Evolutionary conservation across 2,797 vertebrate species (phyloP), one percentile per base, ranked within the genome.

Genomic region (Astyanax mexicanus): DNA sequence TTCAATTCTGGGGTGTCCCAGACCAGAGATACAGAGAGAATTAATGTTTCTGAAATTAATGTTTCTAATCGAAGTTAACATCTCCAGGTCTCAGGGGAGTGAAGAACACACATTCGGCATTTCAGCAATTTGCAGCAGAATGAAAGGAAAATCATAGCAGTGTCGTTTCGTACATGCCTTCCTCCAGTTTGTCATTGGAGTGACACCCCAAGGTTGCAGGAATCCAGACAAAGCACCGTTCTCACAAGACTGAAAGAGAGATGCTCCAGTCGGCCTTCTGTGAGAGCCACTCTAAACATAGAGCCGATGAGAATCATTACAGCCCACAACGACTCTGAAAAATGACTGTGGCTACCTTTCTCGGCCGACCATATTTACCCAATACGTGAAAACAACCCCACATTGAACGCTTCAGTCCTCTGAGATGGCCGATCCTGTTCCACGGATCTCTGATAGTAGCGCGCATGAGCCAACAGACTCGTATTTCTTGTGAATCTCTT

Each of bases 271-370:
- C 45, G 72, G 62, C 47, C 54, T 54, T 55, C 32, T 27, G 32
- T 67, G 77, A 82, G 77, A 80, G 44, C 47, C 4, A 1, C 51
- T 77, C 74, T 61, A 83, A 80, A 80, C 74, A 77, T 61, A 82
- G 77, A 67, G 25, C 71, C 37, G 71, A 54, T 49, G 81, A 80
- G 78, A 83, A 83, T 71, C 73, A 38, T 38, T 57, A 45, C 69
- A 52, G 32, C 13, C 77, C 81, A 82, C 66, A 74, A 69, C 72
- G 66, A 37, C 58, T 70, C 61, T 32, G 49, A 74, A 64, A 68
- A 35, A 58, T 75, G 37, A 58, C 60, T 51, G 38, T 8, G 29
- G 55, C 65, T 37, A 8, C 52, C 35, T 40, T 69, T 69, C 55
- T 64, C 32, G 78, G 29, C 44, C n/a, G n/a, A n/a, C n/a, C n/a